Percentiles rank a stretch among this genome's conserved stretches.
Conservation (phyloP, 2,113 vertebrate genomes). For the Chaenocephalus aceratus region DNA sequence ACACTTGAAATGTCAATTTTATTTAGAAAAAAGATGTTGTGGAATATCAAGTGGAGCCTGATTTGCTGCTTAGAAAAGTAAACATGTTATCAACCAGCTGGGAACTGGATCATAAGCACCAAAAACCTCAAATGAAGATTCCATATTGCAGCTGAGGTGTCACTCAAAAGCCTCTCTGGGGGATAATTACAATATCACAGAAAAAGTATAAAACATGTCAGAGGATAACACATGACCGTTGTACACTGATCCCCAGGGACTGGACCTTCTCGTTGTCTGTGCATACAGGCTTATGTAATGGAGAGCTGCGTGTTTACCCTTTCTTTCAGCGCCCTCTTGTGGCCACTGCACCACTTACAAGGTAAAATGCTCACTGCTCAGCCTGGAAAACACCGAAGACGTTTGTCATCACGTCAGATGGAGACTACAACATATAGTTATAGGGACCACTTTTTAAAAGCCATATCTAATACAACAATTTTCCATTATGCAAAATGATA, state of each 20-base stretch:
- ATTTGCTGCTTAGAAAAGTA: neutral
- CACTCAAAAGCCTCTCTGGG: neutral
- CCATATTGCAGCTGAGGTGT: neutral
- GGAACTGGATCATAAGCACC: neutral
- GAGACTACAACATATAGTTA: neutral
- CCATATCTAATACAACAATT: too few species aligned
- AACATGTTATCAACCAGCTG: neutral
- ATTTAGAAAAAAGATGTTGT: neutral
- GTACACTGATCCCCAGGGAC: neutral
- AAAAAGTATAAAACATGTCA: neutral
- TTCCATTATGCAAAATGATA: neutral
- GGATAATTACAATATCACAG: neutral
- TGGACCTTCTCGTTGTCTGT: neutral
- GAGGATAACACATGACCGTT: neutral
- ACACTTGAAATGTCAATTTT: neutral
- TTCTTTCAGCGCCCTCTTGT: slow-evolving; percentile 2
- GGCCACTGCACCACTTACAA: neutral
- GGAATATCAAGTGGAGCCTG: neutral
- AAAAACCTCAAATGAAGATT: neutral
- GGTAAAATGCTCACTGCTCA: neutral
- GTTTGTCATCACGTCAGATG: neutral
- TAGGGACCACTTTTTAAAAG: neutral
- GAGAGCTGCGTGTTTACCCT: neutral
- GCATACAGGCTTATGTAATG: neutral
- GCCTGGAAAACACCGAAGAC: neutral